Evolutionary conservation across 2,113 vertebrate species (phyloP).

Genomic region (Sarotherodon lohbergeri): DNA sequence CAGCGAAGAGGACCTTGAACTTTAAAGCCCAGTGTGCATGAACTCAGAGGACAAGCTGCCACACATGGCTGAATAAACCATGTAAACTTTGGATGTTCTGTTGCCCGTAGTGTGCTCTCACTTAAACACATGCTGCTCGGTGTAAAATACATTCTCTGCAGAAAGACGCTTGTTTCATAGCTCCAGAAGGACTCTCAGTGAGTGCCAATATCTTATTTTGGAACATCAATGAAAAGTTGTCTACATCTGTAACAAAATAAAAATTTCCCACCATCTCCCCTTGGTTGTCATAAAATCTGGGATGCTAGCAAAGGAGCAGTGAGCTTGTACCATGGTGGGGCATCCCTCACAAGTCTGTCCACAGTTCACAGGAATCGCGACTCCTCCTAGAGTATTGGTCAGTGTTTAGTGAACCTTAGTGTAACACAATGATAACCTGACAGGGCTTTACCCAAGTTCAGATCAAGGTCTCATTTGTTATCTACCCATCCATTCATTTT

Average conservation of each 20-base stretch:
- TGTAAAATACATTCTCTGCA: neutral
- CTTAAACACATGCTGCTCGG: neutral
- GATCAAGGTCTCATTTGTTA: neutral
- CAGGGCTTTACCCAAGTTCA: neutral
- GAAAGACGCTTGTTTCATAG: neutral
- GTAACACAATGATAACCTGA: neutral
- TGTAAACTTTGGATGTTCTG: neutral
- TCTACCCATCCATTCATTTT: neutral
- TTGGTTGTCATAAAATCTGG: neutral
- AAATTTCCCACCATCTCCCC: neutral
- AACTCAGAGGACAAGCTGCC: neutral
- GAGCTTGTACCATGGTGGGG: neutral
- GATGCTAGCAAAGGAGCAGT: neutral
- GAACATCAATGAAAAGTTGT: neutral
- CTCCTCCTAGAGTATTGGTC: accelerated
- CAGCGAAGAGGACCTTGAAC: conserved; percentile 57
- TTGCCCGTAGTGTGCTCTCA: neutral
- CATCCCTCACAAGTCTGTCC: neutral
- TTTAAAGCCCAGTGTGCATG: neutral
- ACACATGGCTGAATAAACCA: conserved; percentile 6
- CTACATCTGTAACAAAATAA: neutral
- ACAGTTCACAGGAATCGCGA: neutral
- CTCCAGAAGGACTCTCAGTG: neutral
- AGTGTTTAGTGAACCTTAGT: neutral
- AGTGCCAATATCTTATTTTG: neutral